Percentiles rank a stretch among this genome's conserved stretches.
These are phyloP conservation scores for Actinernus sp. DNA, from an alignment of 92 coral and sea anemone genomes.

Conservation along the genomic window DNA sequence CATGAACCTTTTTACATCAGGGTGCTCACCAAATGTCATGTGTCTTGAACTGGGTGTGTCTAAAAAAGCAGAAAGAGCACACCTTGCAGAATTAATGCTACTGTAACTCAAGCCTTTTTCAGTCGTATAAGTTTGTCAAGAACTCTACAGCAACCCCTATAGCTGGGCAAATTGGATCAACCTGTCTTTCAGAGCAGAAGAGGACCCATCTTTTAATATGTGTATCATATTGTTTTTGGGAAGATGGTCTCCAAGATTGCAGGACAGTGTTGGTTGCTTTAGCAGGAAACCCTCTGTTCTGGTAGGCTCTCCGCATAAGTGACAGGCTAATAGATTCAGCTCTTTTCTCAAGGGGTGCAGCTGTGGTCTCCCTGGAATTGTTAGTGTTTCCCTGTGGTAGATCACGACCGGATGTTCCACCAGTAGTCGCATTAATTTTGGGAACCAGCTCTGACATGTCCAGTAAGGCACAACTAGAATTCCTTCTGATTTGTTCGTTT, in stretches of 20 bases:
- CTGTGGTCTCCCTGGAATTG: constrained; percentile 27
- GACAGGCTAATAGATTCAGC: constrained; percentile 57
- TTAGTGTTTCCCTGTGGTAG: constrained; percentile 31
- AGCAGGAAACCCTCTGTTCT: constrained; percentile 58
- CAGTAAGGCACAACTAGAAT: constrained; percentile 38
- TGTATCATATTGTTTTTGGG: constrained; percentile 54
- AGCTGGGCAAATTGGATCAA: constrained; percentile 50
- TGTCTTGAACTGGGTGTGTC: background rate
- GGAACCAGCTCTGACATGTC: constrained; percentile 50
- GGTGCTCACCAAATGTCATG: constrained; percentile 49
- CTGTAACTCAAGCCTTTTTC: constrained; percentile 32
- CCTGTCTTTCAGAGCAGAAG: constrained; percentile 58
- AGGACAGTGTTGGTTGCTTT: constrained; percentile 43
- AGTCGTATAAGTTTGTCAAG: constrained; percentile 41
- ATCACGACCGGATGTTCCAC: constrained; percentile 41
- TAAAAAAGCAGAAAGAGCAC: constrained; percentile 45
- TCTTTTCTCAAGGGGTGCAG: constrained; percentile 55
- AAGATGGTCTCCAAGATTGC: constrained; percentile 34
- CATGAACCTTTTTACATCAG: constrained; percentile 46
- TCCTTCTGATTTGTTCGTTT: constrained; percentile 18
- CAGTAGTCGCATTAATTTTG: constrained; percentile 31
- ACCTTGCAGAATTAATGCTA: constrained; percentile 52
- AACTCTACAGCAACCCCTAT: constrained; percentile 39
- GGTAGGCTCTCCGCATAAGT: constrained; percentile 42
- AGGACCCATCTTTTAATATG: constrained; percentile 46